Evolutionary conservation across 2,113 vertebrate species (phyloP).

Genomic region (Macroglossus sobrinus): DNA sequence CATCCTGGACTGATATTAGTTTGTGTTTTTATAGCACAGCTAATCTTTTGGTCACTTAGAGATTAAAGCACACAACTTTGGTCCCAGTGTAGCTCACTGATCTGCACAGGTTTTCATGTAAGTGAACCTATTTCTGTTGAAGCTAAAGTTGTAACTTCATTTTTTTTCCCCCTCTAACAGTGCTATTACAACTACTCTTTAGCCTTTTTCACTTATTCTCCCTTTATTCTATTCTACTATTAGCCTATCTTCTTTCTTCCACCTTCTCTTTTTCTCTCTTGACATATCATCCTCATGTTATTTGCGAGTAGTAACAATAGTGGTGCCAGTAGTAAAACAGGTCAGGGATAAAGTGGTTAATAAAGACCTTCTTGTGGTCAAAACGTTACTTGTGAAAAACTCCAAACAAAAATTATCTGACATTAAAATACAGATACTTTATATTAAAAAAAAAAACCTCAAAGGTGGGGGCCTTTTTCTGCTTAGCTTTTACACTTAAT

Average conservation of each 20-base stretch:
- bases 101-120: neutral
- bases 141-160: neutral
- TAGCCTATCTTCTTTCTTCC: neutral
- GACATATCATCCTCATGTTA: neutral
- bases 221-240: neutral
- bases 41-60: neutral
- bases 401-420: neutral
- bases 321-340: fast-evolving
- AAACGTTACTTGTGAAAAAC: neutral
- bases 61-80: neutral
- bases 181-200: neutral
- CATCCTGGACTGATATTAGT: neutral
- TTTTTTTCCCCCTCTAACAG: neutral
- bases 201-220: neutral
- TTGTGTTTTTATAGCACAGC: neutral
- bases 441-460: neutral
- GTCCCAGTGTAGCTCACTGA: neutral
- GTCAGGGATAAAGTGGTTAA: neutral
- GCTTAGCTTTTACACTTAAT: neutral
- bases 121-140: neutral
- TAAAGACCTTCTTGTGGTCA: neutral
- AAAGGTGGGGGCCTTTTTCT: neutral
- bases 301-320: neutral
- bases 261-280: neutral
- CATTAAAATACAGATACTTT: neutral